Conservation (phyloP, 2,797 vertebrate genomes). For the Alectoris magna region DNA sequence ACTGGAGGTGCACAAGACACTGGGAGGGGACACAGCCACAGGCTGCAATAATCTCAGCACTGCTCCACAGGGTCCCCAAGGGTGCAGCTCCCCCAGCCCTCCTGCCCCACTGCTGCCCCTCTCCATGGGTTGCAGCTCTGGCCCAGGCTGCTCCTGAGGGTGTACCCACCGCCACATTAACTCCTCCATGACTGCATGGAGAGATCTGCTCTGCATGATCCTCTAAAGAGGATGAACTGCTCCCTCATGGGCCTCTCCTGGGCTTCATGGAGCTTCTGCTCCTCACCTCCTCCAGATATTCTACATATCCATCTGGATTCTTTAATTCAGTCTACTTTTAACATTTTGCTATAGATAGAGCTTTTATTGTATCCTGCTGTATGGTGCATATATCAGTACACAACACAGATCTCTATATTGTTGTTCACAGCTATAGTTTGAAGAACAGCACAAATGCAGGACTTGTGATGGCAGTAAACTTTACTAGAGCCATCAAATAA, state of each 20-base stretch:
- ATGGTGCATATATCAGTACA: not conserved
- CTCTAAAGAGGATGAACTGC: too few relatives aligned
- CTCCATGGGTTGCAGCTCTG: too few relatives aligned
- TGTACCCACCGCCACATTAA: too few relatives aligned
- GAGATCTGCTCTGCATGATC: too few relatives aligned
- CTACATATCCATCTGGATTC: not conserved
- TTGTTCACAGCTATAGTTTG: not conserved
- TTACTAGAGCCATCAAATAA: not conserved
- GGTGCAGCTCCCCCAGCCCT: not conserved
- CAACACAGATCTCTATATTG: not conserved
- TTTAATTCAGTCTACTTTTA: not conserved
- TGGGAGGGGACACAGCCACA: not conserved
- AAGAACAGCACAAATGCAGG: not conserved
- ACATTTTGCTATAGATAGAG: not conserved
- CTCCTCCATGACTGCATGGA: too few relatives aligned
- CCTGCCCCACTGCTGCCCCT: not conserved
- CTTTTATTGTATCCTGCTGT: not conserved
- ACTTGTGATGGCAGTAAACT: not conserved
- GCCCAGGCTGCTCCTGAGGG: too few relatives aligned
- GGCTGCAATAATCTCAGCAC: not conserved
- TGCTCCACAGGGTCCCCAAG: not conserved
- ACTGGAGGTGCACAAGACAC: rapidly evolving
- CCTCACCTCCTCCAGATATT: not conserved
- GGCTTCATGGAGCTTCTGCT: too few relatives aligned
- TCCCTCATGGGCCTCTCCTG: too few relatives aligned